phyloP scores from a whole-genome alignment of 92 coral and sea anemone species.

The Phenganax subtilis region DNA sequence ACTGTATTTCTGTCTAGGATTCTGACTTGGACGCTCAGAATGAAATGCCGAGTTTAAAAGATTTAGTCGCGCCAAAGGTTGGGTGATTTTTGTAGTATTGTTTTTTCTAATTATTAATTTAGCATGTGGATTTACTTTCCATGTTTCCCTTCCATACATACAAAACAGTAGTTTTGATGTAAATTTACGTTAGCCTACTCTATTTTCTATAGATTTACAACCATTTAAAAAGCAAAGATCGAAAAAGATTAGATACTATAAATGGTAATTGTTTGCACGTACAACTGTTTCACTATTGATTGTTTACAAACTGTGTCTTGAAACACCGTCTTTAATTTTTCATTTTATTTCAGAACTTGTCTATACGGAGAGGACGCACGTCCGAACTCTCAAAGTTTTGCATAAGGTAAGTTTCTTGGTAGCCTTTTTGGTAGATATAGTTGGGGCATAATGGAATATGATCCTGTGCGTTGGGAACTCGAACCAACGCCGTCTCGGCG shows the following conservation, averaged over 20 bases:
- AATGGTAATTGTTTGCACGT: conserved; percentile 57
- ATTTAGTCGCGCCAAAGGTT: conserved; percentile 78
- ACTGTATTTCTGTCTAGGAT: conserved; percentile 46
- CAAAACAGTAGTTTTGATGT: neutral
- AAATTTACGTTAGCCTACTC: neutral
- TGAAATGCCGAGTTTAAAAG: conserved; percentile 81
- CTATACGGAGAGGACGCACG: conserved; percentile 93
- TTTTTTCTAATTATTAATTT: neutral
- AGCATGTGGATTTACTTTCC: neutral
- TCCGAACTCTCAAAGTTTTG: conserved; percentile 90
- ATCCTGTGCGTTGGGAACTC: no score
- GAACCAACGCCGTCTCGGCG: no score
- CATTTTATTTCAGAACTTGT: conserved; percentile 70
- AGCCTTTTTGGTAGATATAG: neutral
- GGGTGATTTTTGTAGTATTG: neutral
- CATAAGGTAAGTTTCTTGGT: conserved; percentile 60
- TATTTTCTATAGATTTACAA: conserved; percentile 55
- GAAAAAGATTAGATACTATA: conserved; percentile 85
- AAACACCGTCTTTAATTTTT: no score
- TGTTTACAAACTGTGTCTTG: no score
- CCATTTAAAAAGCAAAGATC: conserved; percentile 76
- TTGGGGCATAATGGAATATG: neutral
- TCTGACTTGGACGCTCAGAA: conserved; percentile 84
- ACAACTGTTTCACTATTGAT: no score
- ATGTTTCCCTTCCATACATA: neutral